Evolutionary conservation across 2,888 invertebrate genomes (phyloP), one percentile per base, ranked within the genome.

Genomic region (Elegia similella): DNA sequence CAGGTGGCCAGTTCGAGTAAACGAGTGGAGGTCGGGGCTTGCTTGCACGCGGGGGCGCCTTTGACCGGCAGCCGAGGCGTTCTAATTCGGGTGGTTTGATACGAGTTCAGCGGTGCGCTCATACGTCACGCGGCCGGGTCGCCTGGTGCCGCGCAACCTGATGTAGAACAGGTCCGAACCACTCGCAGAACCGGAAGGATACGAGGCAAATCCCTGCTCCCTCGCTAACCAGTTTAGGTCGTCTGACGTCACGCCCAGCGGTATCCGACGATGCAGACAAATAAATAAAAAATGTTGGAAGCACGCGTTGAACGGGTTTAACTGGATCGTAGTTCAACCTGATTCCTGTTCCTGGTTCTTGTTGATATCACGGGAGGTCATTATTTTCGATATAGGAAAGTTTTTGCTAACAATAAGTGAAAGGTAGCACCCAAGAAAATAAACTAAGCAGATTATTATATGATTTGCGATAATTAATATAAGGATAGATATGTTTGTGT

Each of bases 231-330:
- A 89, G 91, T 91, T 91, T 90, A 91, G 91, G 89, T 90, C 79
- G 89, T 77, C 80, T 90, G 89, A 90, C 90, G 91, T 90, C 90
- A 90, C 87, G 70, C 86, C 82, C 89, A 89, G 90, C 90, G 90
- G 90, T 89, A 89, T 84, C 86, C 84, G 84, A 88, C 89, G 86
- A 79, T 88, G 86, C 90, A 89, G 86, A 90, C 88, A 88, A 91
- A 90, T 90, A 91, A 91, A 89, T 88, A 89, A 90, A 90, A 91
- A 91, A 88, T 89, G 89, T 88, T 90, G 90, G 88, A 88, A 90
- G 89, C 90, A 90, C 91, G 88, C 89, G 88, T 85, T 77, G 83
- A 90, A 91, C 91, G 87, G 86, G 91, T 91, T 90, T 86, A 85
- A 90, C 90, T 86, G 88, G 89, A 90, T 89, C 86, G 91, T 90